Evolutionary conservation across 1,140 invertebrate species (phyloP).

Genomic region (Panagrolaimus sp.): DNA sequence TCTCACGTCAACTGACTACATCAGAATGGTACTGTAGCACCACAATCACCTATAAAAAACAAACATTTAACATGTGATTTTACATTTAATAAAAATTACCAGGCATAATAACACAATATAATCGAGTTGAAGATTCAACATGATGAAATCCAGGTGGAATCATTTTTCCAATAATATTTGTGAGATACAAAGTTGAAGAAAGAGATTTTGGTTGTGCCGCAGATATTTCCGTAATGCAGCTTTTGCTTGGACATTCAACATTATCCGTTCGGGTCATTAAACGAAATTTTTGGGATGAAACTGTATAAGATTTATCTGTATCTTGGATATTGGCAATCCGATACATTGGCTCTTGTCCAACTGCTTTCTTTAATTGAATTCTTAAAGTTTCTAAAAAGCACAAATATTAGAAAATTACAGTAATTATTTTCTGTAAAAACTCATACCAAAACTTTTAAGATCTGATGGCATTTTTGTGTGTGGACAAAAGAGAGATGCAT

Average conservation of each 20-base stretch:
- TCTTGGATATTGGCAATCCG: too few species aligned
- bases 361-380: too few species aligned
- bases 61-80: too few species aligned
- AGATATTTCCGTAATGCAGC: neutral
- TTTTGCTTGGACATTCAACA: neutral
- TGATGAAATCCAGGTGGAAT: conserved; percentile 2
- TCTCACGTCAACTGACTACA: too few species aligned
- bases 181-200: neutral
- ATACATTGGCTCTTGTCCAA: too few species aligned
- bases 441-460: too few species aligned
- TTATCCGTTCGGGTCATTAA: neutral
- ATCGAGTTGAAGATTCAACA: neutral
- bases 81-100: neutral
- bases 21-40: neutral
- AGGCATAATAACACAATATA: neutral
- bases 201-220: neutral
- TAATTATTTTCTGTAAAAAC: too few species aligned
- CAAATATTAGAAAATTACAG: too few species aligned
- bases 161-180: neutral
- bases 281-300: neutral
- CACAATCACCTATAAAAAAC: neutral
- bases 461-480: too few species aligned
- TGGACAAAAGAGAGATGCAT: too few species aligned
- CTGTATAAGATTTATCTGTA: too few species aligned
- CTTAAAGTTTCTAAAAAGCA: too few species aligned